Base-by-base conservation (phyloP, 2,113 vertebrate genomes). In the Pithys albifrons region DNA sequence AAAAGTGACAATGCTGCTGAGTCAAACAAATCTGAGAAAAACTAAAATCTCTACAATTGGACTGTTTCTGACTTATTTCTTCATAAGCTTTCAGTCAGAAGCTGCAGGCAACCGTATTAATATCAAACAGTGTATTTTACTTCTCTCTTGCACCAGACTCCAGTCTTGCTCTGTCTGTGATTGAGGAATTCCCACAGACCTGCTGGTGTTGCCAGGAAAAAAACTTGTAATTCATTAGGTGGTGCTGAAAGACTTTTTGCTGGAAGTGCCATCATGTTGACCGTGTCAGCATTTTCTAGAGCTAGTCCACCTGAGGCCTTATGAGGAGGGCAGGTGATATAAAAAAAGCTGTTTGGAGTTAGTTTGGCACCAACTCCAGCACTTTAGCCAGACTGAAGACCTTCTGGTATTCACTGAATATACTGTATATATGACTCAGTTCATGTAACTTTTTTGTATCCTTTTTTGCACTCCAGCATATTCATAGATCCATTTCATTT, bases 171-270 rank as follows among this genome's bases (percentile, higher is more conserved):
- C 49, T 6, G 3, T 57, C 49, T 35, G 9, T 12, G 73, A 62
- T 4, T 51, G 65, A 82, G 73, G 86, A 89, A 93, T 93, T 89
- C 77, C 71, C 83, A 85, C 64, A 61, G 62, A 65, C n/a, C 15
- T 43, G 39, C 55, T 49, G 67, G 55, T 45, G 48, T 57, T 87
- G 85, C 91, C 93, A 84, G 61, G 83, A 89, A 88, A 94, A 91
- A 64, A 14, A 9, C 6, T 57, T 58, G 14, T 52, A 24, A 57
- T 87, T 93, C 91, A 92, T 92, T 86, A 95, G 66, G 73, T 93
- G 91, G 48, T 91, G 93, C 91, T 89, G 90, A 86, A 93, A 78
- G 28, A 67, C 74, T 74, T 88, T 33, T 88, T 33, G 83, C 65
- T 86, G 90, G n/a, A 92, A 87, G 73, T 25, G 35, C 37, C 1